These are phyloP conservation scores for Picus viridis DNA, from an alignment of 2,797 vertebrate species.

Conservation along the genomic window DNA sequence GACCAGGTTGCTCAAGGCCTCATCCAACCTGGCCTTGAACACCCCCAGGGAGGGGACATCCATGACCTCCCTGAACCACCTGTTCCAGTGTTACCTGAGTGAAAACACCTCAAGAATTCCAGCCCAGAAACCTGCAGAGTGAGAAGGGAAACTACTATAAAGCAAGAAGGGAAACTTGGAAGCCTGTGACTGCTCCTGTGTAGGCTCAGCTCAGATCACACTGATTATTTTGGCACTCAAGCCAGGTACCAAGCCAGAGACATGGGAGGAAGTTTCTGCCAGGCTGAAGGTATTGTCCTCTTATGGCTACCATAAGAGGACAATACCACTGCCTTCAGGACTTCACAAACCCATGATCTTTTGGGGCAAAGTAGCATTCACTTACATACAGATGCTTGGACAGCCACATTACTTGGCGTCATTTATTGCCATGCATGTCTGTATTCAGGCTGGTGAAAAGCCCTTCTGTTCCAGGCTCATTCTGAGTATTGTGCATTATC, in stretches of 20 bases:
- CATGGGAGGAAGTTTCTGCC: not conserved
- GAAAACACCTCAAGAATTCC: not conserved
- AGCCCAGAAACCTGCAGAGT: not conserved
- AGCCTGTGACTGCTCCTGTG: not conserved
- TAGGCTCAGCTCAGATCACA: not conserved
- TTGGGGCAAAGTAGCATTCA: not conserved
- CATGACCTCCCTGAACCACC: no score
- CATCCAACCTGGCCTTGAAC: no score
- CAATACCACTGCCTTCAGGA: not conserved
- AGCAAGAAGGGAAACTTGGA: not conserved
- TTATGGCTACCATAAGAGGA: not conserved
- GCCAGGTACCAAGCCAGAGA: not conserved
- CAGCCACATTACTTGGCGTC: not conserved
- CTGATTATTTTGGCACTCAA: not conserved
- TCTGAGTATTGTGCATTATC: not conserved
- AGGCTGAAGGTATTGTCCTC: no score
- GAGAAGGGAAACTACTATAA: not conserved
- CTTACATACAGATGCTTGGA: not conserved
- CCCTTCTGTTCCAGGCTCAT: not conserved
- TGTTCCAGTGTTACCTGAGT: not conserved
- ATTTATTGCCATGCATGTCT: slow-evolving; percentile 28
- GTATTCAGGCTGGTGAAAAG: not conserved
- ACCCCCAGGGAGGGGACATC: no score
- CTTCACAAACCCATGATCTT: not conserved
- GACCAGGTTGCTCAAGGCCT: no score